These are phyloP conservation scores for Sinelater perroti DNA, from an alignment of 2,888 invertebrate species.

Conservation along the genomic window DNA sequence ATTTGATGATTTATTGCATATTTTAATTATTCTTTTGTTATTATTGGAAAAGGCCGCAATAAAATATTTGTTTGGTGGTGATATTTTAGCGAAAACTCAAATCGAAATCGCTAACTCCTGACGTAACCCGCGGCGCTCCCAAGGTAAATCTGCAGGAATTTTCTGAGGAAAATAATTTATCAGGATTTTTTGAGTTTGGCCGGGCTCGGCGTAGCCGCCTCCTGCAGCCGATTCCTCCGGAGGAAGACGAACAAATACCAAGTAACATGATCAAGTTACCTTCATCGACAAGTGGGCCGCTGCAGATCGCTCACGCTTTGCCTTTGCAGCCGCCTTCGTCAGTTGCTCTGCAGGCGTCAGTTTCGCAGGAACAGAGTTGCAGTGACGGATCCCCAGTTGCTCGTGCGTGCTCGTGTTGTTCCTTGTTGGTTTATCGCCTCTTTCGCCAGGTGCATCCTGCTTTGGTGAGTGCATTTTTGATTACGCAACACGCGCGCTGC, in stretches of 20 bases:
- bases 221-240: slow-evolving; percentile 27
- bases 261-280: slow-evolving; percentile 48
- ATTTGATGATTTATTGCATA: too few species aligned
- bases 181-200: too few species aligned
- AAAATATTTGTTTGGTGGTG: too few species aligned
- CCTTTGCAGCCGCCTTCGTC: slow-evolving; percentile 50
- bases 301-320: slow-evolving; percentile 49
- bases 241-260: slow-evolving; percentile 45
- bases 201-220: too few species aligned
- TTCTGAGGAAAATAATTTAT: too few species aligned
- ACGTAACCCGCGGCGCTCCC: too few species aligned
- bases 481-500: background rate
- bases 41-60: too few species aligned
- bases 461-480: slow-evolving; percentile 22
- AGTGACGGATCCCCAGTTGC: slow-evolving; percentile 38
- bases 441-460: slow-evolving; percentile 10
- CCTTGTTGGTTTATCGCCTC: slow-evolving; percentile 27
- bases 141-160: too few species aligned
- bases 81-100: too few species aligned
- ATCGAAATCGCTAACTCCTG: too few species aligned
- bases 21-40: too few species aligned
- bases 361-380: slow-evolving; percentile 48
- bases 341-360: slow-evolving; percentile 54
- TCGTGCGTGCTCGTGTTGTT: slow-evolving; percentile 45
- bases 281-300: slow-evolving; percentile 53